Evolutionary conservation across 2,797 vertebrate genomes (phyloP).

Genomic region (Echeneis naucrates): DNA sequence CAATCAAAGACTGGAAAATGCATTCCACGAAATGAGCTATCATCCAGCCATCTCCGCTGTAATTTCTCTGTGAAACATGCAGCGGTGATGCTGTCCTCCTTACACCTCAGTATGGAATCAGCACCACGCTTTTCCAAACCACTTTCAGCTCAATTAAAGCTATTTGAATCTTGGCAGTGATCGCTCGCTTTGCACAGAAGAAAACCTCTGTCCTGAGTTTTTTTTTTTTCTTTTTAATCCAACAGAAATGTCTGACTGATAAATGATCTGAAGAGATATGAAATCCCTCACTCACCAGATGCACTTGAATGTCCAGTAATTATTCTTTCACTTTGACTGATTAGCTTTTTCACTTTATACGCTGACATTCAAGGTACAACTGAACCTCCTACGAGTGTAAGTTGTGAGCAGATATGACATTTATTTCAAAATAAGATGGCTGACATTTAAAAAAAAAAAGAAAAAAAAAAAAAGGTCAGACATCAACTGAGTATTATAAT

Average conservation of each 20-base stretch:
- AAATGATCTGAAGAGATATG: conserved; percentile 38
- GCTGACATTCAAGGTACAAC: conserved; percentile 13
- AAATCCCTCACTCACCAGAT: conserved; percentile 37
- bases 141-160: conserved; percentile 74
- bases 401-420: conserved; percentile 23
- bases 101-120: conserved; percentile 55
- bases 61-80: conserved; percentile 40
- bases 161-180: conserved; percentile 70
- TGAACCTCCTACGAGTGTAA: conserved; percentile 7
- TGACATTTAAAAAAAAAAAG: conserved; percentile 51
- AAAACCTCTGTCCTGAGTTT: conserved; percentile 39
- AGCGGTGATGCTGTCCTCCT: conserved; percentile 66
- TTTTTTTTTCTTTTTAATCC: no score
- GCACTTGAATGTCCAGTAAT: conserved; percentile 29
- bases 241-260: conserved; percentile 61
- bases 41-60: conserved; percentile 47
- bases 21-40: conserved; percentile 66
- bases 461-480: conserved; percentile 45
- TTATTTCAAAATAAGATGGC: conserved; percentile 26
- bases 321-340: conserved; percentile 54
- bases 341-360: conserved; percentile 31
- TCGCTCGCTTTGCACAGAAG: conserved; percentile 53
- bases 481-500: conserved; percentile 8
- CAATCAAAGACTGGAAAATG: conserved; percentile 47
- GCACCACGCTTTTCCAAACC: conserved; percentile 56